Percentiles rank a stretch among this genome's conserved stretches.
Conservation (phyloP, 2,797 vertebrate genomes). For the Squalus acanthias region DNA sequence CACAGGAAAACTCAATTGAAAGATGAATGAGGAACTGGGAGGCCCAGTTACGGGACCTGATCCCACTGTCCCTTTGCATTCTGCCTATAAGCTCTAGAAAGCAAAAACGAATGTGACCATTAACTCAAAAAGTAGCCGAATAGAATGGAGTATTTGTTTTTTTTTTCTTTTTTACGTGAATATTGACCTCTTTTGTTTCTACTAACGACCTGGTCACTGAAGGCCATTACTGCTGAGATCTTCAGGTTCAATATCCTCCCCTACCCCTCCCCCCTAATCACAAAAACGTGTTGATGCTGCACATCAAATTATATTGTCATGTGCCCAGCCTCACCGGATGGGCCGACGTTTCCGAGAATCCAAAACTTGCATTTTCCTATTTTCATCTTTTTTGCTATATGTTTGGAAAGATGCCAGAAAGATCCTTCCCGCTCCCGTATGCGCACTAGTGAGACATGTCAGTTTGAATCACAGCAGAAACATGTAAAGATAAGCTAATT, state of each 20-base stretch:
- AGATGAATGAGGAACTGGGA: slow-evolving; percentile 10
- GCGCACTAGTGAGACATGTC: neutral
- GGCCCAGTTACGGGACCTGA: neutral
- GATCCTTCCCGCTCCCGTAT: neutral
- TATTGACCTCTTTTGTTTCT: neutral
- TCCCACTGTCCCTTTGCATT: neutral
- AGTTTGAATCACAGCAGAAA: neutral
- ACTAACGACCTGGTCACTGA: too few species aligned
- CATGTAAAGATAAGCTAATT: neutral
- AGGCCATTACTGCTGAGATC: neutral
- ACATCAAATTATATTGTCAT: neutral
- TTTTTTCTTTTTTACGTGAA: neutral
- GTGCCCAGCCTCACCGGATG: neutral
- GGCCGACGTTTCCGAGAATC: neutral
- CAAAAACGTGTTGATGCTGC: neutral
- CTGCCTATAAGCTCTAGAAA: neutral
- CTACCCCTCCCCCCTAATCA: neutral
- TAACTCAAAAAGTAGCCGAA: neutral
- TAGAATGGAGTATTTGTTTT: neutral
- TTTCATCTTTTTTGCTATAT: neutral
- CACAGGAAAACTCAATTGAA: neutral
- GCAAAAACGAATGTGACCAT: neutral
- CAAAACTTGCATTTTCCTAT: neutral
- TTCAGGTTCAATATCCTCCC: neutral
- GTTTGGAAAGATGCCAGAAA: neutral